Percentiles rank a stretch among this genome's conserved stretches.
Conservation (phyloP, 2,888 invertebrate genomes). For the Chrysolina haemoptera region DNA sequence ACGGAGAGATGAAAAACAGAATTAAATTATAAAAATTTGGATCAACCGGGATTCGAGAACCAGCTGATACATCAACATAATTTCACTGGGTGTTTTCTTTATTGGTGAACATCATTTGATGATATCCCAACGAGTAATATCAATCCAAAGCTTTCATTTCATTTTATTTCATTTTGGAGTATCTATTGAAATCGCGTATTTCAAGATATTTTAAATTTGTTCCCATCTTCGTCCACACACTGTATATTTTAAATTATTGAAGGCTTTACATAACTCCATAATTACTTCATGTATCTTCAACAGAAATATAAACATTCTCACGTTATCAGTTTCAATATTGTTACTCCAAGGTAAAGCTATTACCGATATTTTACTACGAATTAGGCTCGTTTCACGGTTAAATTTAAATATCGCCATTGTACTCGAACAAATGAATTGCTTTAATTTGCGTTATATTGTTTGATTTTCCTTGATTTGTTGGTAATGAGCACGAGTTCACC, state of each 20-base stretch:
- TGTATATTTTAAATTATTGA: not conserved
- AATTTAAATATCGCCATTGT: constrained; percentile 31
- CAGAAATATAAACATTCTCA: constrained; percentile 29
- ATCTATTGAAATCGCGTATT: too few relatives aligned
- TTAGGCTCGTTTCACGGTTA: constrained; percentile 31
- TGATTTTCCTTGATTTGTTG: constrained; percentile 12
- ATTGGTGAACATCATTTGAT: too few relatives aligned
- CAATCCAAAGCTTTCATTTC: too few relatives aligned
- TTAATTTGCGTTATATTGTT: constrained; percentile 2
- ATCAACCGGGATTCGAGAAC: too few relatives aligned
- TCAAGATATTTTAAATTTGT: too few relatives aligned
- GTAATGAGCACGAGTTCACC: not conserved
- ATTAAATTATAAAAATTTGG: too few relatives aligned
- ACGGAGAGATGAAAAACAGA: too few relatives aligned
- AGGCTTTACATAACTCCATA: not conserved
- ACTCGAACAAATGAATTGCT: constrained; percentile 10
- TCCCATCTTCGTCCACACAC: too few relatives aligned
- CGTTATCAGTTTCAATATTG: constrained; percentile 31
- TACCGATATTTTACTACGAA: constrained; percentile 21
- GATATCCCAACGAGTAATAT: too few relatives aligned
- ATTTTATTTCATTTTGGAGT: too few relatives aligned
- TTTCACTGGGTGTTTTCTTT: too few relatives aligned
- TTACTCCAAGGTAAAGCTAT: constrained; percentile 20
- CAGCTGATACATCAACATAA: too few relatives aligned
- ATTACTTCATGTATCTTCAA: constrained; percentile 14